Evolutionary conservation across 2,888 invertebrate genomes (phyloP), one percentile per base, ranked within the genome.

Genomic region (Drosophila nr. perissopoda): DNA sequence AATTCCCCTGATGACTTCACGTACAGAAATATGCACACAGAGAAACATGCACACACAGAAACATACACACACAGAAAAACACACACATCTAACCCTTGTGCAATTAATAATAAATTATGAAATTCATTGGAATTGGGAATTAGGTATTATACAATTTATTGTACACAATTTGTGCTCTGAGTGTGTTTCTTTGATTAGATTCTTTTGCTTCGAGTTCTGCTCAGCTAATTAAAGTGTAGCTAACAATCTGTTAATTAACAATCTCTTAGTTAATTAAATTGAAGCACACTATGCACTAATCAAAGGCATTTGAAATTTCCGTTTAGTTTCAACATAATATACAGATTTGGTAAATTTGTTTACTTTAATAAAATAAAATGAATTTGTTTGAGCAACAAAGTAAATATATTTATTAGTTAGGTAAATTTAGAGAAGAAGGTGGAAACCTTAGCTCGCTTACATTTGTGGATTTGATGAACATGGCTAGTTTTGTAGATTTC

Each of bases 51-150:
- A 52, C 29, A 18, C 38, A 38, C 18, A 7, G 18, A 18, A n/a
- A 10, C 2, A 8, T 1, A 40, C 10, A 40, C 2, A 5, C n/a
- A 40, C 4, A n/a, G 7, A 38, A 3, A 40, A 8, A 3, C 40
- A 21, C 31, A 61, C 48, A 51, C 8, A 27, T 49, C 48, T 78
- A 56, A 61, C 64, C 65, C 62, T 59, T 64, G 21, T 57, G 57
- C 84, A 84, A 84, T 84, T 84, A 84, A 89, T 84, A 89, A 76
- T 84, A 82, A 89, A 84, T 84, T 89, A 89, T 89, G 84, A 57
- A 89, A 79, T 84, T 84, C 89, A 65, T 69, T 74, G 69, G 87
- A 84, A 84, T 68, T 61, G 57, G 53, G n/a, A 59, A 69, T 51
- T 36, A 13, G 25, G 4, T 31, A 67, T 21, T 21, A 21, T 21